Evolutionary conservation across 2,888 invertebrate genomes (phyloP).

Genomic region (Catotricha subobsoleta): DNA sequence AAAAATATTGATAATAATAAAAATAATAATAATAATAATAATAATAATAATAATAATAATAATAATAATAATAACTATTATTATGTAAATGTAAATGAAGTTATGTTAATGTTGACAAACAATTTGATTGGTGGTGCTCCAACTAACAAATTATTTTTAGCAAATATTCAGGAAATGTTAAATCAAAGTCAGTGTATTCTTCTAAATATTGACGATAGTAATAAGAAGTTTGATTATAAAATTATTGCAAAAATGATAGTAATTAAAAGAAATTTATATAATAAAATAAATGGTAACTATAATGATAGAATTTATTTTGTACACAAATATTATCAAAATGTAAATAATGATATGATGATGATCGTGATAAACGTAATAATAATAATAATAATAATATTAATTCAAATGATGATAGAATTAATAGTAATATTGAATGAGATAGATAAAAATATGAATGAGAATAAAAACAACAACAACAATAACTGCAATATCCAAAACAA

Average conservation of each 20-base stretch:
- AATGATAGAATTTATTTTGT: background rate
- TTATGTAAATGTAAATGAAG: too few relatives aligned
- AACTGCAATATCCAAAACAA: background rate
- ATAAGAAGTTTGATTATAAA: background rate
- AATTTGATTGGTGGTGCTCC: background rate
- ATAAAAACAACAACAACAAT: background rate
- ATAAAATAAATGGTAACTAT: background rate
- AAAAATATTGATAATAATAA: background rate
- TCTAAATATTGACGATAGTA: background rate
- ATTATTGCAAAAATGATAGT: background rate
- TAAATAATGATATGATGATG: background rate
- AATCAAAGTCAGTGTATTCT: constrained; percentile 4
- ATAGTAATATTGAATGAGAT: background rate
- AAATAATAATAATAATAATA: background rate
- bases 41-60: background rate
- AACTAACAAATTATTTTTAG: background rate
- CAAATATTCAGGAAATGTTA: constrained; percentile 3
- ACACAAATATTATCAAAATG: background rate
- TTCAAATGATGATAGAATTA: background rate
- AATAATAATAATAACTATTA: background rate
- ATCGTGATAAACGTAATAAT: background rate
- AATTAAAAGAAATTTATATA: background rate
- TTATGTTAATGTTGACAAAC: background rate
- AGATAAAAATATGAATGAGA: background rate
- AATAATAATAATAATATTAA: constrained; percentile 1